These are phyloP conservation scores for Ochlodes sylvanus DNA, from an alignment of 2,888 invertebrate genomes.

Conservation along the genomic window DNA sequence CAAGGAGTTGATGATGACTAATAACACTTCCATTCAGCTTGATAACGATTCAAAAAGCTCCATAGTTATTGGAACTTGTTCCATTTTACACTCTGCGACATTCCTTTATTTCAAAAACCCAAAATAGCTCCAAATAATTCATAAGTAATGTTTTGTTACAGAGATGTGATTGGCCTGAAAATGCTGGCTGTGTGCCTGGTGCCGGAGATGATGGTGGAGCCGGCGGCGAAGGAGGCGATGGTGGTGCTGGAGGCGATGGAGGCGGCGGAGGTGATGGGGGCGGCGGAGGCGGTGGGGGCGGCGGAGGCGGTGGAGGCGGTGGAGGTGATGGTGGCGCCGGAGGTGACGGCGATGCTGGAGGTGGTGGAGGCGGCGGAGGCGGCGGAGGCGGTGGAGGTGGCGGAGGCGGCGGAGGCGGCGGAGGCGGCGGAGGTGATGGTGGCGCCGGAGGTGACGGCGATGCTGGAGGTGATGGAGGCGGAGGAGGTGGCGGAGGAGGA, in stretches of 20 bases:
- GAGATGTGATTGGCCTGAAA: constrained; percentile 50
- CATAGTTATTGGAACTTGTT: too few species aligned
- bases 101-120: too few species aligned
- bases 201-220: not conserved
- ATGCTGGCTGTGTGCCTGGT: constrained; percentile 45
- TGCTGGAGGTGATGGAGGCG: not conserved
- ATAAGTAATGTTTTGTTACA: constrained; percentile 19
- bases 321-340: too few species aligned
- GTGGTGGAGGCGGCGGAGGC: constrained; percentile 26
- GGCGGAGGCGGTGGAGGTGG: constrained; percentile 20
- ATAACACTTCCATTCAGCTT: too few species aligned
- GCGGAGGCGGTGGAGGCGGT: too few species aligned
- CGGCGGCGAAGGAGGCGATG: constrained; percentile 26
- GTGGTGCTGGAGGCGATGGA: constrained; percentile 34
- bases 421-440: not conserved
- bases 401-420: not conserved
- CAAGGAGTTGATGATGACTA: too few species aligned
- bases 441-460: not conserved
- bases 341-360: constrained; percentile 32
- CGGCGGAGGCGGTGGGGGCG: too few species aligned
- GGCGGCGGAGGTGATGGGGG: not conserved
- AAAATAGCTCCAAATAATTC: too few species aligned
- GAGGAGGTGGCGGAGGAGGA: too few species aligned
- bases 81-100: too few species aligned
- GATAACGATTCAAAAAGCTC: too few species aligned